phyloP scores from a whole-genome alignment of 1,140 invertebrate genomes.

The Chionoecetes opilio region DNA sequence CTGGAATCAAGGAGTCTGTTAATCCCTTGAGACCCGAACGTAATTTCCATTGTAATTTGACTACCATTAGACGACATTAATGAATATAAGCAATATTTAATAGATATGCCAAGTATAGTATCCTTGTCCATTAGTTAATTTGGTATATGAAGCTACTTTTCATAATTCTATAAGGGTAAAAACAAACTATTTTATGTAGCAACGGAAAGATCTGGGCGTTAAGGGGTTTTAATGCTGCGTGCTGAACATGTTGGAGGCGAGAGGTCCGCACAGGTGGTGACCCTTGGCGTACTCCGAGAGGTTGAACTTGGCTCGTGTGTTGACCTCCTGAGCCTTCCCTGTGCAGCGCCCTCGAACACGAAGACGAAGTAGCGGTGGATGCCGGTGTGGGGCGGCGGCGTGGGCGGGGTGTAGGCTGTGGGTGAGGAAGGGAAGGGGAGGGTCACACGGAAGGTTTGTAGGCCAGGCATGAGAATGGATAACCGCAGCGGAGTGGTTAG shows the following conservation, averaged over 20 bases:
- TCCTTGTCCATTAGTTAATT: too few relatives aligned
- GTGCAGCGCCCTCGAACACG: neutral
- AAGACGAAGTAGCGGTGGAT: conserved; percentile 27
- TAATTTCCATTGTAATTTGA: too few relatives aligned
- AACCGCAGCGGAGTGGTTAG: neutral
- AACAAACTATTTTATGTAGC: too few relatives aligned
- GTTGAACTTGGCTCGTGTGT: neutral
- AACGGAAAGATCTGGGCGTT: too few relatives aligned
- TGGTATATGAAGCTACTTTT: too few relatives aligned
- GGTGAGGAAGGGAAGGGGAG: neutral
- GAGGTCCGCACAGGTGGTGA: neutral
- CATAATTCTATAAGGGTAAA: too few relatives aligned
- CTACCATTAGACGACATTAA: too few relatives aligned
- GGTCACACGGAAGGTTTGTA: neutral
- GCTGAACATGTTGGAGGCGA: neutral
- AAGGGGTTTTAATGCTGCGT: neutral
- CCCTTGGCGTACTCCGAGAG: neutral
- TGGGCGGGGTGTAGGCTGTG: neutral
- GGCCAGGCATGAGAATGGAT: neutral
- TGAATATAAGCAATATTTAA: too few relatives aligned
- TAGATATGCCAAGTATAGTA: too few relatives aligned
- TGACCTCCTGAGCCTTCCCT: neutral
- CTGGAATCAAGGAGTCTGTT: too few relatives aligned
- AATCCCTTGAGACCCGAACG: too few relatives aligned
- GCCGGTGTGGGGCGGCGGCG: neutral